phyloP scores from a whole-genome alignment of 2,797 vertebrate species.

The Phalloptychus januarius region DNA sequence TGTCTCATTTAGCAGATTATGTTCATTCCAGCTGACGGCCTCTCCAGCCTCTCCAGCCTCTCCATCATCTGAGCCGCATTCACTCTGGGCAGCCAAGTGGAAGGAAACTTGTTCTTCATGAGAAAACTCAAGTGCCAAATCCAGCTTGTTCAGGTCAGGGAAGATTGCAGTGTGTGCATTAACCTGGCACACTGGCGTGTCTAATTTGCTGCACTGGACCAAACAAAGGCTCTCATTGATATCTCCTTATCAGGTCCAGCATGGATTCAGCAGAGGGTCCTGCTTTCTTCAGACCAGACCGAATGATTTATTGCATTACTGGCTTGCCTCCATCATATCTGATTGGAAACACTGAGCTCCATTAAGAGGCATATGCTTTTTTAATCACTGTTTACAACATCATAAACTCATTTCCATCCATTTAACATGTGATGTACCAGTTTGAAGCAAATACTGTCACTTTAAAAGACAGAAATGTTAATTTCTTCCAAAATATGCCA shows the following conservation, averaged over 20 bases:
- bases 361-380: slow-evolving; percentile 77
- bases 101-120: slow-evolving; percentile 70
- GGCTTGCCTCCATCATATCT: slow-evolving; percentile 63
- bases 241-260: slow-evolving; percentile 70
- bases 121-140: slow-evolving; percentile 66
- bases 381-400: slow-evolving; percentile 79
- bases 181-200: slow-evolving; percentile 62
- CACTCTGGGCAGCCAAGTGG: slow-evolving; percentile 47
- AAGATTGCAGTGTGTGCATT: slow-evolving; percentile 70
- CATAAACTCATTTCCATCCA: slow-evolving; percentile 45
- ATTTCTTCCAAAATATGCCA: slow-evolving; percentile 56
- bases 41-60: slow-evolving; percentile 38
- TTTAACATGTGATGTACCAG: background rate
- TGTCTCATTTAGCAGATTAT: slow-evolving; percentile 64
- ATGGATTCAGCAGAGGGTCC: slow-evolving; percentile 53
- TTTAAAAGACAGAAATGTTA: slow-evolving; percentile 43
- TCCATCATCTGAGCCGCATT: slow-evolving; percentile 53
- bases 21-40: slow-evolving; percentile 57
- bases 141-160: slow-evolving; percentile 60
- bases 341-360: slow-evolving; percentile 64
- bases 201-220: slow-evolving; percentile 73
- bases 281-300: slow-evolving; percentile 63
- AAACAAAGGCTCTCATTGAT: slow-evolving; percentile 79
- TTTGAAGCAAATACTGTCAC: background rate
- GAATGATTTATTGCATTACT: slow-evolving; percentile 72